Evolutionary conservation across 92 coral and sea anemone species (phyloP).

Genomic region (Galaxea fascicularis): DNA sequence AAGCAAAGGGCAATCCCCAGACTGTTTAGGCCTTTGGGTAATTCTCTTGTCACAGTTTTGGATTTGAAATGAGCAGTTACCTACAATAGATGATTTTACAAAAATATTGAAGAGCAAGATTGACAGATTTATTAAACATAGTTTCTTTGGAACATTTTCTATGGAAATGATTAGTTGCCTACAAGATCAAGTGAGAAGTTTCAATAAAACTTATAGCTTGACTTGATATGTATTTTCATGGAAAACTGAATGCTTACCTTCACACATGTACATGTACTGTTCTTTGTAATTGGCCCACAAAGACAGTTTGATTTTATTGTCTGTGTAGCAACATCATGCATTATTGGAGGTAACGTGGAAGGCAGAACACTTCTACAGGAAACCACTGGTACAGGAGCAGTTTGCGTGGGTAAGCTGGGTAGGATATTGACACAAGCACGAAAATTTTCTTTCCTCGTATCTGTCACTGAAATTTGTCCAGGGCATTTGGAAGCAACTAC

Average conservation of each 20-base stretch:
- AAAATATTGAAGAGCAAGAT: constrained; percentile 6
- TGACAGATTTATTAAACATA: no score
- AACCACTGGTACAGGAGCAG: constrained; percentile 14
- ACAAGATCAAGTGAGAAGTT: no score
- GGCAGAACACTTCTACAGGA: background rate
- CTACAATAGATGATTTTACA: constrained; percentile 14
- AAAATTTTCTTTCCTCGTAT: background rate
- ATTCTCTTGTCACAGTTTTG: constrained; percentile 23
- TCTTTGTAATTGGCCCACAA: no score
- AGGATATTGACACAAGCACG: no score
- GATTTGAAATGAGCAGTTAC: constrained; percentile 22
- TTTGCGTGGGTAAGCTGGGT: constrained; percentile 6
- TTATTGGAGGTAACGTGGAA: constrained; percentile 5
- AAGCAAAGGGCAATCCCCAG: constrained; percentile 32
- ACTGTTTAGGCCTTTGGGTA: constrained; percentile 16
- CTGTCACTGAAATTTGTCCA: constrained; percentile 23
- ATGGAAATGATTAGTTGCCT: no score
- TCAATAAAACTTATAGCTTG: no score
- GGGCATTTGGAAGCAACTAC: background rate
- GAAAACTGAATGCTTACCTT: no score
- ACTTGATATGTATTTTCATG: no score
- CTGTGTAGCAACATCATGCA: constrained; percentile 15
- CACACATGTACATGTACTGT: no score
- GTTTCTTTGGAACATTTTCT: no score
- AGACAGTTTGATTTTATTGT: background rate